A percentile compares a stretch with the other conserved stretches of the same genome.
phyloP scores from a whole-genome alignment of 2,888 invertebrate species.

The Anagyrus pseudococci region DNA sequence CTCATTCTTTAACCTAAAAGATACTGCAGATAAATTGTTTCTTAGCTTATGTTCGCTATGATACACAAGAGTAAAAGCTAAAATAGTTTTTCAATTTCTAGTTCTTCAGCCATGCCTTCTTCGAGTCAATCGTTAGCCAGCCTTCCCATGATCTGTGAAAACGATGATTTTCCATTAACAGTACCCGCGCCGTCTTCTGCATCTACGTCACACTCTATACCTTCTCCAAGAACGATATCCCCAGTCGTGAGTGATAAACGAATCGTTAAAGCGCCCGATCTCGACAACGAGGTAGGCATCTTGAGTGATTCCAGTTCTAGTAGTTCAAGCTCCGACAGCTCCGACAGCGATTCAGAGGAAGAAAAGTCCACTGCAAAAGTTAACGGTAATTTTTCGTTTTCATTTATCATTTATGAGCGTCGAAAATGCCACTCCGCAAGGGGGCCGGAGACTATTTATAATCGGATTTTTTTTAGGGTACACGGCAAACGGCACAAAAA shows the following conservation, averaged over 20 bases:
- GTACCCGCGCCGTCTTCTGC: slow-evolving; percentile 41
- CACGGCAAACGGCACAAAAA: slow-evolving; percentile 51
- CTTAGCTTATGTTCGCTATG: no score
- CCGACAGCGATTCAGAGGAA: slow-evolving; percentile 64
- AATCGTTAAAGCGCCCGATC: slow-evolving; percentile 21
- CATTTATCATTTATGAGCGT: slow-evolving; percentile 2
- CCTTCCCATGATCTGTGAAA: slow-evolving; percentile 79
- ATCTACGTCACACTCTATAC: slow-evolving; percentile 49
- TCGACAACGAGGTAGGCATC: slow-evolving; percentile 45
- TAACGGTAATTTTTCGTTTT: slow-evolving; percentile 47
- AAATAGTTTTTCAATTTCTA: no score
- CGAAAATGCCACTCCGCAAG: no score
- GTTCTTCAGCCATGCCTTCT: slow-evolving; percentile 69
- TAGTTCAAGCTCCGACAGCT: slow-evolving; percentile 59
- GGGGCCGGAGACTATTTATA: not conserved
- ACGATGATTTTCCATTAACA: slow-evolving; percentile 59
- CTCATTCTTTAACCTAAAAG: no score
- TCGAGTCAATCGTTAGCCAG: slow-evolving; percentile 73
- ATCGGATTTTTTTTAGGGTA: slow-evolving; percentile 50
- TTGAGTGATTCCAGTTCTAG: slow-evolving; percentile 58
- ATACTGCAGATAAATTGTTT: no score
- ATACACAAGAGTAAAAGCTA: no score
- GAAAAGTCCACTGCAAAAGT: slow-evolving; percentile 48
- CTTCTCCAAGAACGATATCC: slow-evolving; percentile 40
- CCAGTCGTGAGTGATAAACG: slow-evolving; percentile 38